Base-by-base conservation (phyloP, 1,140 invertebrate species). In the Drosophila paulistorum region DNA sequence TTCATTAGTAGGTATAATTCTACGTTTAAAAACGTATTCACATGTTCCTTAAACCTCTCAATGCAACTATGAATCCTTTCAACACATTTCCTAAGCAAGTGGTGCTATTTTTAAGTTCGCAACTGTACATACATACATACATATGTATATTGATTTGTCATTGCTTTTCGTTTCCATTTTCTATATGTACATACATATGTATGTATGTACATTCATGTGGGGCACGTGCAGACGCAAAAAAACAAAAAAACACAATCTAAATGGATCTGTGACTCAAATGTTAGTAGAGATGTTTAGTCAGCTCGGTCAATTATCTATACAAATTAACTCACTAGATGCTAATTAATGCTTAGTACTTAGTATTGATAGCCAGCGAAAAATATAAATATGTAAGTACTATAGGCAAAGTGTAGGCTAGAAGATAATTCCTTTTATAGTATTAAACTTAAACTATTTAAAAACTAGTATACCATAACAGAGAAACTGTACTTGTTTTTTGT, bases 401-500 rank as follows among this genome's bases (percentile, higher is more conserved):
- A 37, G 35, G 26, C 20, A 42, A 6, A 20, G 9, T 41, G n/a
- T 41, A 10, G 14, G 39, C 17, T 57, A 14, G 70, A 39, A 62
- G 13, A 14, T 54, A 51, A 64, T n/a, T 54, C 41, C 66, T 63
- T 37, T 59, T 59, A 23, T 48, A 71, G 11, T 45, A 70, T 23
- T 51, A 23, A 10, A 7, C 17, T 10, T 10, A 48, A 51, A 20
- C 11, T 51, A 2, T 23, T 23, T 4, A 11, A 37, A 51, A 51
- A 51, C 45, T 51, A 51, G 45, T 23, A 10, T 51, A 20, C 17
- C 10, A 51, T 9, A 39, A 37, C 4, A 41, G 30, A 41, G 30
- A 63, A 61, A 85, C 78, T 86, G 83, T 86, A 82, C 83, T 64
- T 23, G 51, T 69, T 41, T 72, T 61, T 54, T 30, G 73, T 81